These are phyloP conservation scores for Somateria mollissima DNA, from an alignment of 2,797 vertebrate genomes.

Conservation along the genomic window DNA sequence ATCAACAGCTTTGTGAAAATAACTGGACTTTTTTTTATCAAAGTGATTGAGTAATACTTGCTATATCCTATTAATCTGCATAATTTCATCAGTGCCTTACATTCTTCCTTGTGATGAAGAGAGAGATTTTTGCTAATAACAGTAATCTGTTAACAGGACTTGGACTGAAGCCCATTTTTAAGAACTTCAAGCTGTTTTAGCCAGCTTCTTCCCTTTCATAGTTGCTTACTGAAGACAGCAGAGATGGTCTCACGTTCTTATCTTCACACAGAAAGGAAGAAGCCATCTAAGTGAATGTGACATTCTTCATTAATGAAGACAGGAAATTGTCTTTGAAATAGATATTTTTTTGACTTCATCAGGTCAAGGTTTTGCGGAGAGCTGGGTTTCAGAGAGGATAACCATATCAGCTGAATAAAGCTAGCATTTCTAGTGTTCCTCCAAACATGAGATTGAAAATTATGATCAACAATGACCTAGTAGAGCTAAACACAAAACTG, in stretches of 20 bases:
- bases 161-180: constrained; percentile 1
- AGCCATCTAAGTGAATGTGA: background rate
- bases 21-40: background rate
- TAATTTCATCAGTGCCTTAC: constrained; percentile 23
- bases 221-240: background rate
- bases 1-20: background rate
- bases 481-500: background rate
- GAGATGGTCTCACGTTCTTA: background rate
- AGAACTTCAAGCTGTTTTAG: background rate
- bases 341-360: background rate
- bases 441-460: background rate
- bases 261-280: background rate
- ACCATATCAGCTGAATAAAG: background rate
- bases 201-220: background rate
- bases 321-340: background rate
- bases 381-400: background rate
- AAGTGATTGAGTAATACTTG: constrained; percentile 33
- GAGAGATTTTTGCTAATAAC: constrained; percentile 4
- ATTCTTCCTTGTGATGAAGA: background rate
- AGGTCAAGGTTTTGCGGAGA: background rate
- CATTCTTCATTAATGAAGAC: background rate
- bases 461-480: background rate
- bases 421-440: background rate
- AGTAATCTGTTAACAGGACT: background rate
- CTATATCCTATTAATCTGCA: constrained; percentile 25